These are phyloP conservation scores for zebrafish (Danio rerio) DNA, from an alignment of 2,113 vertebrate species.

Conservation along the genomic window GRCz12tu NC_133189.1:46438001-46438500, in stretches of 20 bases:
- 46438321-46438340: constrained; percentile 31
- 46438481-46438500: constrained; percentile 42
- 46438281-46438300: background rate
- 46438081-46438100: no score
- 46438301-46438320: constrained; percentile 17
- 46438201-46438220: no score
- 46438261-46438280: background rate
- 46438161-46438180: no score
- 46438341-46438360: constrained; percentile 37
- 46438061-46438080: no score
- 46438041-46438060: no score
- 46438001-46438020: no score
- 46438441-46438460: constrained; percentile 35
- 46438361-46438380: constrained; percentile 17
- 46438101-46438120: no score
- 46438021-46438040: no score
- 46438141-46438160: no score
- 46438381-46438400: constrained; percentile 33
- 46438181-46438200: no score
- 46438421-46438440: constrained; percentile 42
- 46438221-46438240: no score
- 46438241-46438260: background rate
- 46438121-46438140: no score
- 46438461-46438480: constrained; percentile 33
- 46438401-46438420: constrained; percentile 31